A percentile compares a stretch with the other conserved stretches of the same genome.
Conservation (phyloP, 2,113 vertebrate genomes). For the Taxidea taxus region DNA sequence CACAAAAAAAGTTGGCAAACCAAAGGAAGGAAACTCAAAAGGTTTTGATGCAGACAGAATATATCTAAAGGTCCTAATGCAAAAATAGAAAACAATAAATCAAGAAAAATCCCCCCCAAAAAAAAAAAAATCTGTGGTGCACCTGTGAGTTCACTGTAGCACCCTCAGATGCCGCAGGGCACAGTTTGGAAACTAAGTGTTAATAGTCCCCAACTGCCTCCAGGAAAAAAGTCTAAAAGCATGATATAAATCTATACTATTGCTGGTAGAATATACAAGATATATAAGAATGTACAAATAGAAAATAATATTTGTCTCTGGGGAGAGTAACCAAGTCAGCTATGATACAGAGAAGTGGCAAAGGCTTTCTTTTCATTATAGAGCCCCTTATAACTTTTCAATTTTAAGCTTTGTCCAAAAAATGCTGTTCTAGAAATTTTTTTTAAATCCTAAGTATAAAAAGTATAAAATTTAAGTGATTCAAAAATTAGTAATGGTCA, state of each 20-base stretch:
- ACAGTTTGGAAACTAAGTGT: not conserved
- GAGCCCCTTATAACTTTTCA: not conserved
- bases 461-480: not conserved
- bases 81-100: too few relatives aligned
- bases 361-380: not conserved
- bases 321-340: not conserved
- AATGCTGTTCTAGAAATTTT: not conserved
- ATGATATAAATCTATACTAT: not conserved
- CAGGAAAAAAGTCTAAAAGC: not conserved
- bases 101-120: too few relatives aligned
- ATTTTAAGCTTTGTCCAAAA: not conserved
- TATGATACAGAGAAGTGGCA: not conserved
- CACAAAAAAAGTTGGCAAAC: too few relatives aligned
- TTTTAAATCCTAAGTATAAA: not conserved
- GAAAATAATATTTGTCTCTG: not conserved
- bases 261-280: not conserved
- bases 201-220: not conserved
- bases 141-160: not conserved
- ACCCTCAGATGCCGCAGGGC: not conserved
- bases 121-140: too few relatives aligned
- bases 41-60: too few relatives aligned
- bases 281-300: not conserved
- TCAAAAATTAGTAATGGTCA: not conserved
- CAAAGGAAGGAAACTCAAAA: too few relatives aligned
- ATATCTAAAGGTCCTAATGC: too few relatives aligned